Evolutionary conservation across 2,888 invertebrate species (phyloP).

Genomic region (Cephus sareptanus): DNA sequence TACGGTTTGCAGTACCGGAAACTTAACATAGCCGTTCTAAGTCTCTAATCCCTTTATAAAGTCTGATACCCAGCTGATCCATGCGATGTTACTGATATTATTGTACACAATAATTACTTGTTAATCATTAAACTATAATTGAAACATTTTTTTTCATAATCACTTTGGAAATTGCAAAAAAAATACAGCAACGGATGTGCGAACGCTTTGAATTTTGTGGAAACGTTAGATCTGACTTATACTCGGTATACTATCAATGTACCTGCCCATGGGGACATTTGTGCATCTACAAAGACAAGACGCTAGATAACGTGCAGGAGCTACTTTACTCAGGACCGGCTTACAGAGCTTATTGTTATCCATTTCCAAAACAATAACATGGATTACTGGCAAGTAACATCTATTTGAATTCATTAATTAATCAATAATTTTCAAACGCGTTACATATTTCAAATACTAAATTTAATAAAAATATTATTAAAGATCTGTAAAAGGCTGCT

Average conservation of each 20-base stretch:
- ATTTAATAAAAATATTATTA: not conserved
- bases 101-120: not conserved
- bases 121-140: not conserved
- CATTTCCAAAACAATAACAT: slow-evolving; percentile 21
- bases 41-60: too few relatives aligned
- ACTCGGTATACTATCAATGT: slow-evolving; percentile 73
- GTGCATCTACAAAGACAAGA: slow-evolving; percentile 69
- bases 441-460: not conserved
- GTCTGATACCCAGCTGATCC: too few relatives aligned
- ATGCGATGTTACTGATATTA: not conserved
- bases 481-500: slow-evolving; percentile 35
- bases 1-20: too few relatives aligned
- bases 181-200: slow-evolving; percentile 67
- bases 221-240: slow-evolving; percentile 70
- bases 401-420: not conserved
- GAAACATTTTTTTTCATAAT: not conserved
- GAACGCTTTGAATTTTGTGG: slow-evolving; percentile 72
- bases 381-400: not conserved
- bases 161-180: slow-evolving; percentile 15
- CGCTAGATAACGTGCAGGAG: slow-evolving; percentile 67
- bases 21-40: too few relatives aligned
- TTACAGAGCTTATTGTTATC: slow-evolving; percentile 71
- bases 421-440: not conserved
- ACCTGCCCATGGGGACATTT: slow-evolving; percentile 72
- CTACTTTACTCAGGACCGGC: slow-evolving; percentile 71